Conservation (phyloP, 2,888 invertebrate species). For the Griposia aprilina region DNA sequence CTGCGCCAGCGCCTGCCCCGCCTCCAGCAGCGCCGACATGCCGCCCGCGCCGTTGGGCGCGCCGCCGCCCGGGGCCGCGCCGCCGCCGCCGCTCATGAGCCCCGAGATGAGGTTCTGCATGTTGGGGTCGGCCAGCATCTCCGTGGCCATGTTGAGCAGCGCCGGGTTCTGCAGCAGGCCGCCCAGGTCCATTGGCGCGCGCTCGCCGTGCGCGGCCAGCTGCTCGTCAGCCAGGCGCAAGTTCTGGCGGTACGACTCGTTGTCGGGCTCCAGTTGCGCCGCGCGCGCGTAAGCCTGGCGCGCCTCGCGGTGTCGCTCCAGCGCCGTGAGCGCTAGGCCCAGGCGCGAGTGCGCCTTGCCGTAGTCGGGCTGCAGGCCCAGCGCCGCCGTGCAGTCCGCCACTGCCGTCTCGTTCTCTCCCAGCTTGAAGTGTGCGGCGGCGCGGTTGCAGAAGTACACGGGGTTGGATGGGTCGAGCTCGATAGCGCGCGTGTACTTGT, state of each 20-base stretch:
- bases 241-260: constrained; percentile 97
- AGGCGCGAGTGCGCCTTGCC: constrained; percentile 98
- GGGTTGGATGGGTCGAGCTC: constrained; percentile 96
- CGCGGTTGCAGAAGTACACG: constrained; percentile 99
- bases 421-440: constrained; percentile 98
- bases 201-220: constrained; percentile 92
- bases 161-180: constrained; percentile 95
- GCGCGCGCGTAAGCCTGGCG: constrained; percentile 96
- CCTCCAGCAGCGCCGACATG: constrained; percentile 88
- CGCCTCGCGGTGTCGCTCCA: constrained; percentile 96
- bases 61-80: constrained; percentile 64
- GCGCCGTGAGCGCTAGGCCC: constrained; percentile 96
- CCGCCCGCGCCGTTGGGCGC: constrained; percentile 80
- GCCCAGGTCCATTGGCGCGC: constrained; percentile 89
- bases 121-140: constrained; percentile 95
- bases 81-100: constrained; percentile 85
- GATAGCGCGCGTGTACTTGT: constrained; percentile 97
- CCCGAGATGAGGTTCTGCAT: constrained; percentile 94
- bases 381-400: constrained; percentile 97
- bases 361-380: constrained; percentile 97
- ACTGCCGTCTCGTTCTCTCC: constrained; percentile 96
- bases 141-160: constrained; percentile 95
- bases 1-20: constrained; percentile 95
- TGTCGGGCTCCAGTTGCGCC: constrained; percentile 97
- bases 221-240: constrained; percentile 95